Conservation (phyloP, 2,113 vertebrate genomes). For the Mormoops blainvillei region DNA sequence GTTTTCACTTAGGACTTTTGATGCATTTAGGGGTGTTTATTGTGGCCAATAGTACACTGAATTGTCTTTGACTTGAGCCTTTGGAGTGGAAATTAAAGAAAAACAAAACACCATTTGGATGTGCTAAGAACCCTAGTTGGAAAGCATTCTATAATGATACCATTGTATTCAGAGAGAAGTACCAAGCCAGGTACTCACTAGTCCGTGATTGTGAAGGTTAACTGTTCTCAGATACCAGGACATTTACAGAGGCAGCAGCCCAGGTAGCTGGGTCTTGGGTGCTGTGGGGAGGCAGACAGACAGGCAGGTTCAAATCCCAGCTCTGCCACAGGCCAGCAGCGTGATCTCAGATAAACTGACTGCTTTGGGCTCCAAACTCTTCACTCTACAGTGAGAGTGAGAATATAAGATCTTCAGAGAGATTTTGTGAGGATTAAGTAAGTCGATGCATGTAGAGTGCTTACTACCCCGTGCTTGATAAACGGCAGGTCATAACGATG, state of each 20-base stretch:
- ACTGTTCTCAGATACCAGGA: not conserved
- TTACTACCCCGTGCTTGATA: not conserved
- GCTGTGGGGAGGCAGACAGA: not conserved
- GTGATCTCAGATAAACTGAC: not conserved
- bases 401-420: not conserved
- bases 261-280: not conserved
- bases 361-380: not conserved
- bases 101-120: not conserved
- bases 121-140: not conserved
- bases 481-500: not conserved
- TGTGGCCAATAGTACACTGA: not conserved
- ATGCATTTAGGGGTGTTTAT: not conserved
- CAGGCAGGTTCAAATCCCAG: not conserved
- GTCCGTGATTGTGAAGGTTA: not conserved
- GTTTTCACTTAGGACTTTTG: not conserved
- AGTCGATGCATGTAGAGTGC: not conserved
- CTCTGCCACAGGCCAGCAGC: not conserved
- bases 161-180: not conserved
- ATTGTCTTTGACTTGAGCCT: slow-evolving; percentile 3
- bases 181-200: not conserved
- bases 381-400: not conserved
- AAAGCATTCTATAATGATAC: not conserved
- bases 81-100: not conserved
- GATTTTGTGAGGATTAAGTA: not conserved
- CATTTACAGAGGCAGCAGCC: not conserved